These are phyloP conservation scores for Epicampocera succincta DNA, from an alignment of 2,888 invertebrate species.

Conservation along the genomic window DNA sequence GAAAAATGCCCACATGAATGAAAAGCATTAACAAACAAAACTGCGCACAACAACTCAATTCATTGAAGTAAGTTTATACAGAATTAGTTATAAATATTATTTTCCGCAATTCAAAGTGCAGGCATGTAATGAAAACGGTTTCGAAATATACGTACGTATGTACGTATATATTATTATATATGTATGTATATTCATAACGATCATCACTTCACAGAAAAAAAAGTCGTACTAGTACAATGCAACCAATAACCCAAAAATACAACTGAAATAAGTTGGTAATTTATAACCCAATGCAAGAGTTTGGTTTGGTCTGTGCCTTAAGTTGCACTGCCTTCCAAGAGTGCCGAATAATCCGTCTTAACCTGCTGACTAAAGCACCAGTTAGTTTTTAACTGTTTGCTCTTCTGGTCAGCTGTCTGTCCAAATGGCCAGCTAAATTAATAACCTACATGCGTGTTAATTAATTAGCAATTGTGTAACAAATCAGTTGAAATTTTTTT, in stretches of 20 bases:
- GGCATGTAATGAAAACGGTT: slow-evolving; percentile 21
- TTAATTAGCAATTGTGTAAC: slow-evolving; percentile 38
- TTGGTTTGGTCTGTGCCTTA: too few relatives aligned
- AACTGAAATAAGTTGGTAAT: too few relatives aligned
- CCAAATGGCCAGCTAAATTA: not conserved
- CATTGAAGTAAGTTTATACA: slow-evolving; percentile 37
- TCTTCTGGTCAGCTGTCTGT: not conserved
- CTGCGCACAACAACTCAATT: slow-evolving; percentile 22
- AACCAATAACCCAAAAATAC: slow-evolving; percentile 32
- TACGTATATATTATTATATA: not conserved
- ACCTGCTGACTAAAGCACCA: slow-evolving; percentile 24
- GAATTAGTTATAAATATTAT: slow-evolving; percentile 21
- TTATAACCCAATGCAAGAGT: too few relatives aligned
- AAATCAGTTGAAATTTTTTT: slow-evolving; percentile 41
- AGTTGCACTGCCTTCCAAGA: too few relatives aligned
- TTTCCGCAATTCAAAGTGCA: slow-evolving; percentile 64
- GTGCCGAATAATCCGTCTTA: slow-evolving; percentile 24
- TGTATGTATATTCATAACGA: slow-evolving; percentile 26
- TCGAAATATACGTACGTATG: slow-evolving; percentile 44
- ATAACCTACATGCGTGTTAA: slow-evolving; percentile 50
- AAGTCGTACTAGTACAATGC: slow-evolving; percentile 5
- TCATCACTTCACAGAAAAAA: slow-evolving; percentile 51
- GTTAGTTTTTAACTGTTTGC: not conserved
- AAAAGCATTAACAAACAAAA: slow-evolving; percentile 32
- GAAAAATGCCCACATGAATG: slow-evolving; percentile 6